phyloP scores from a whole-genome alignment of 2,888 invertebrate species.

The Tolmerus cingulatus region DNA sequence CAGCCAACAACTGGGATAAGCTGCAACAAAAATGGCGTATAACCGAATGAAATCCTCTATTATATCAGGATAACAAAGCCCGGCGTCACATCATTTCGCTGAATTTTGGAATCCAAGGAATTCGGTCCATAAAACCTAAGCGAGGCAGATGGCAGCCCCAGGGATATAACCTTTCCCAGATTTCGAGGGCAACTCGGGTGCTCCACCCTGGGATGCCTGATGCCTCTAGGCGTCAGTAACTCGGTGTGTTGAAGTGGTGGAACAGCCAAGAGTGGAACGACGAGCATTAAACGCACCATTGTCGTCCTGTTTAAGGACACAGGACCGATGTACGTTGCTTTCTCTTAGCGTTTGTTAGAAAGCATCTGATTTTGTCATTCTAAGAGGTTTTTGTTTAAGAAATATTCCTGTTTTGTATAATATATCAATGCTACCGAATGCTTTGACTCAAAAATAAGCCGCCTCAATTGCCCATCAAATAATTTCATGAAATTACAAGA shows the following conservation, averaged over 20 bases:
- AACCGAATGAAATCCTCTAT: conserved; percentile 22
- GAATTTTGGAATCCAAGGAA: conserved; percentile 2
- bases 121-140: conserved; percentile 1
- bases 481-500: not conserved
- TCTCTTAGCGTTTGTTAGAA: not conserved
- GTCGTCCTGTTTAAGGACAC: not conserved
- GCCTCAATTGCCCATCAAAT: not conserved
- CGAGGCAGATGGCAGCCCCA: conserved; percentile 12
- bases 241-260: not conserved
- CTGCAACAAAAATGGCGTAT: conserved; percentile 21
- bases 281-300: not conserved
- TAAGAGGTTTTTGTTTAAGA: not conserved
- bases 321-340: not conserved
- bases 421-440: not conserved
- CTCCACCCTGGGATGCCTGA: not conserved
- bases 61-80: conserved; percentile 14
- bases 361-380: not conserved
- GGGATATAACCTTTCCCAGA: conserved; percentile 1
- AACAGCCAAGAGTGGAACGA: not conserved
- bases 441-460: not conserved
- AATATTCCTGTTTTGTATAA: not conserved
- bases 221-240: not conserved
- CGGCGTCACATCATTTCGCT: not conserved
- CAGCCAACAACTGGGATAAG: conserved; percentile 2
- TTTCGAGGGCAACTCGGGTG: not conserved